These are phyloP conservation scores for Drosophila longiperda DNA, from an alignment of 2,888 invertebrate species.

Conservation along the genomic window DNA sequence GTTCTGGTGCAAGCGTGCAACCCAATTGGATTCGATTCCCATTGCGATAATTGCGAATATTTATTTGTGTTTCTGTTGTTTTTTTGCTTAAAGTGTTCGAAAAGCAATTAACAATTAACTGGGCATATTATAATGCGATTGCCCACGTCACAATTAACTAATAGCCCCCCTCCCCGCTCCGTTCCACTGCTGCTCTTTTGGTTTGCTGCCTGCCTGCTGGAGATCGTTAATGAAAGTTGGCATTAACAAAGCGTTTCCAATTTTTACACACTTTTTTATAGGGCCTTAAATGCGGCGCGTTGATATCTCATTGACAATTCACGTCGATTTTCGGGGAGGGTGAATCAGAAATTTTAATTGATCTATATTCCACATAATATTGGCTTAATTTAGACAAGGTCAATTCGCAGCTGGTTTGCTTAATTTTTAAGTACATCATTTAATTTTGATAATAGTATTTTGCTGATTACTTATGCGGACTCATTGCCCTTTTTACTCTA, in stretches of 20 bases:
- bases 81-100: constrained; percentile 74
- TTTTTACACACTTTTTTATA: constrained; percentile 48
- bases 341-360: constrained; percentile 20
- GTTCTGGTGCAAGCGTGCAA: constrained; percentile 16
- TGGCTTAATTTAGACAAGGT: constrained; percentile 10
- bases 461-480: constrained; percentile 46
- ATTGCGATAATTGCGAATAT: constrained; percentile 64
- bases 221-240: constrained; percentile 67
- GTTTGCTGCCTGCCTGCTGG: constrained; percentile 2
- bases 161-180: constrained; percentile 43
- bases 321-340: constrained; percentile 30
- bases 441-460: constrained; percentile 7
- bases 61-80: constrained; percentile 37
- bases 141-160: constrained; percentile 75
- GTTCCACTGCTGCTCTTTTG: neutral
- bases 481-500: constrained; percentile 65
- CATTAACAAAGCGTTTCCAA: constrained; percentile 57
- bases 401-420: neutral
- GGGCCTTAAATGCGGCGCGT: constrained; percentile 31
- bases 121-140: constrained; percentile 71
- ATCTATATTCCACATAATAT: neutral
- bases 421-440: neutral
- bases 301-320: constrained; percentile 23
- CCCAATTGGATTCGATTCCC: constrained; percentile 38
- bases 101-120: constrained; percentile 77